phyloP scores from a whole-genome alignment of 37 sponge, comb jelly and placozoan species.

The Halichondria panicea region DNA sequence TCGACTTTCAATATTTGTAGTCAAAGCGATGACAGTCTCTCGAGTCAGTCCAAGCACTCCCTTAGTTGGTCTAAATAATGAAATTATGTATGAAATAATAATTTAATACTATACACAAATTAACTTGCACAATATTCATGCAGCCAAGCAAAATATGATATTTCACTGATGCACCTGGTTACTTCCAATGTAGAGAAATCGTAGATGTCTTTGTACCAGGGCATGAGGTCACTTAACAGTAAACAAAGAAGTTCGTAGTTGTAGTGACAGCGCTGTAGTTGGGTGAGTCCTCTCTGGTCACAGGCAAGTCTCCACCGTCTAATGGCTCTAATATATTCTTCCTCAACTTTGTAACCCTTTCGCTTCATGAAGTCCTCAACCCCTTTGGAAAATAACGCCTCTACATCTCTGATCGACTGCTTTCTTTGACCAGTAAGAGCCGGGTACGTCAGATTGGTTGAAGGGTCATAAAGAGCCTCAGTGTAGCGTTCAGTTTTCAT shows the following conservation, averaged over 20 bases:
- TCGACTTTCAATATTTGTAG: conserved; percentile 14
- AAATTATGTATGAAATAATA: background rate
- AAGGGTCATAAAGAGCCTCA: conserved; percentile 6
- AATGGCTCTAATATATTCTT: conserved; percentile 4
- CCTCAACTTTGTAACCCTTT: conserved; percentile 14
- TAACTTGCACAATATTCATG: too few species aligned
- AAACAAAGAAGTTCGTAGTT: background rate
- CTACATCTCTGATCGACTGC: conserved; percentile 1
- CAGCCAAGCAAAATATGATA: background rate
- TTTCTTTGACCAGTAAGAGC: conserved; percentile 6
- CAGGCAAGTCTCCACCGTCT: conserved; percentile 10
- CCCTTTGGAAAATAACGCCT: background rate
- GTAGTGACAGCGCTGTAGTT: conserved; percentile 10
- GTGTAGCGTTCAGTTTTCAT: background rate
- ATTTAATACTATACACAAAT: too few species aligned
- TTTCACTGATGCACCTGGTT: background rate
- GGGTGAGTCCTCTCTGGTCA: conserved; percentile 18
- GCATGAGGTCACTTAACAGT: conserved; percentile 18
- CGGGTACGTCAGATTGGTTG: background rate
- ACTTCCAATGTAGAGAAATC: conserved; percentile 13
- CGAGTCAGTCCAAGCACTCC: background rate
- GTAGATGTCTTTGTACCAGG: background rate
- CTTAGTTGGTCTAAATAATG: background rate
- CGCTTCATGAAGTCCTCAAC: background rate
- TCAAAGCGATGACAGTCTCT: conserved; percentile 11